Base-by-base conservation (phyloP, 2,888 invertebrate genomes). In the Oxytorus armatus region DNA sequence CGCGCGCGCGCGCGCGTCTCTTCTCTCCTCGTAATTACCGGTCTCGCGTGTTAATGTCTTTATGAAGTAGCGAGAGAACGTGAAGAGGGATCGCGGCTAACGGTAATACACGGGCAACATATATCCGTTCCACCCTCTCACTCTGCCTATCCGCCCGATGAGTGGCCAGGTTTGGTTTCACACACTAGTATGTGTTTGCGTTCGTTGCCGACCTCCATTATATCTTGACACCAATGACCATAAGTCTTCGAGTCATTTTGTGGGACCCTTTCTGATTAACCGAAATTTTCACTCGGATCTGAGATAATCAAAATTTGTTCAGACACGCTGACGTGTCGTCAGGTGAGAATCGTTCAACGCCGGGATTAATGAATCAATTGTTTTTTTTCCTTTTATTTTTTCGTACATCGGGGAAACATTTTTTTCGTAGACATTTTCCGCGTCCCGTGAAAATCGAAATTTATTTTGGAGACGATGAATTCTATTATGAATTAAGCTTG, bases 31-130 rank as follows among this genome's bases (percentile, higher is more conserved):
- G 83, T 87, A 87, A 88, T 89, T 87, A 88, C 82, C 77, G 82
- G 84, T 29, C 84, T 89, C 84, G 87, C 87, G 86, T 86, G 88
- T 86, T 89, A 87, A 89, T 86, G 88, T 86, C 88, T 88, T 88
- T 84, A 89, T 88, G 83, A 75, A 74, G 84, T 80, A 81, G 77
- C 77, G 72, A 63, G 44, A 68, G 61, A 47, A 10, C 51, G 53
- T 10, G 23, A 61, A 63, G 80, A 72, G 39, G 74, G 77, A 79
- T 77, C 77, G 2, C 29, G 70, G 77, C 76, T 82, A 81, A 85
- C 86, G 84, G 83, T 83, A 53, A 53, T 61, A 68, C 51, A 53
- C 16, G 75, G n/a, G 61, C 23, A 55, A 49, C 21, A 21, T 49
- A 55, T 39, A 36, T 36, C 11, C 8, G 5, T 42, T 11, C 14